These are phyloP conservation scores for Fulmarus glacialis DNA, from an alignment of 2,113 vertebrate genomes.

Conservation along the genomic window DNA sequence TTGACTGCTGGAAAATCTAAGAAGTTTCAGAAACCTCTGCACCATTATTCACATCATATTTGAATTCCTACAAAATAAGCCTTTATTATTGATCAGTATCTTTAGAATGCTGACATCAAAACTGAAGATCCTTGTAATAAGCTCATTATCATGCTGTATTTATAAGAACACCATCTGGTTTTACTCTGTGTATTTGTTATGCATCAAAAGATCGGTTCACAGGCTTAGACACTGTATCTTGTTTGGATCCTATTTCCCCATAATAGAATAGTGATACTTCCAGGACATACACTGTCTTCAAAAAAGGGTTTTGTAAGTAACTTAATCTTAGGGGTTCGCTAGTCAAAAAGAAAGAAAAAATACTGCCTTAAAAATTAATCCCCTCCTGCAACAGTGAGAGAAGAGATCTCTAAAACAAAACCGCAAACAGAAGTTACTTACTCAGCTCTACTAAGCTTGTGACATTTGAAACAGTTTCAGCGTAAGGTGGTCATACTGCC, in stretches of 20 bases:
- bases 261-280: neutral
- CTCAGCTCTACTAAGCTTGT: neutral
- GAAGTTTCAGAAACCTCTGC: neutral
- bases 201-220: conserved; percentile 1
- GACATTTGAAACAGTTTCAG: neutral
- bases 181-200: neutral
- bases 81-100: conserved; percentile 21
- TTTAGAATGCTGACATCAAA: conserved; percentile 26
- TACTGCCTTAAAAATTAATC: neutral
- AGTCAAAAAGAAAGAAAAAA: neutral
- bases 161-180: conserved; percentile 3
- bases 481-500: neutral
- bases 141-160: conserved; percentile 4
- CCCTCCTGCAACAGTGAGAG: neutral
- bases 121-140: conserved; percentile 26
- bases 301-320: neutral
- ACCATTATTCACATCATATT: neutral
- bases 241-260: neutral
- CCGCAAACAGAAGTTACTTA: neutral
- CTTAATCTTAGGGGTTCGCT: neutral
- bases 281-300: neutral
- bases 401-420: neutral
- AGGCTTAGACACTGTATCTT: neutral
- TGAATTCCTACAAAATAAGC: neutral
- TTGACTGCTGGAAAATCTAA: neutral